A percentile compares a stretch with the other conserved stretches of the same genome.
phyloP scores from a whole-genome alignment of 2,113 vertebrate genomes.

The Peucedramus taeniatus region DNA sequence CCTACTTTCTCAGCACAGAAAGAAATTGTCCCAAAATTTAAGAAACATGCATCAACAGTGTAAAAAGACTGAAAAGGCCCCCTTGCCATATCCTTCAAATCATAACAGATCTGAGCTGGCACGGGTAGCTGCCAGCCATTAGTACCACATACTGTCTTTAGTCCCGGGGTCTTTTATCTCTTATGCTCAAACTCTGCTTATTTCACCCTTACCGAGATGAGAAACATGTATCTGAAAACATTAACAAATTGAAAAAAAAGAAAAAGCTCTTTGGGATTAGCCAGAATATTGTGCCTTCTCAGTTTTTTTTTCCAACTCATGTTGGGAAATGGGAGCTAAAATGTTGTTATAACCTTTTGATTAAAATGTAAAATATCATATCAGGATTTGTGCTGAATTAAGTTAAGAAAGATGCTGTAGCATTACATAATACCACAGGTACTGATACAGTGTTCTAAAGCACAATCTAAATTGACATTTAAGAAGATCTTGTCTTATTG shows the following conservation, averaged over 20 bases:
- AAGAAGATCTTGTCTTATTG: neutral
- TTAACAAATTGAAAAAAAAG: neutral
- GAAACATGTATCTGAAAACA: neutral
- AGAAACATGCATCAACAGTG: neutral
- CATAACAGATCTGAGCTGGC: neutral
- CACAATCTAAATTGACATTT: neutral
- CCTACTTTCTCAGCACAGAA: neutral
- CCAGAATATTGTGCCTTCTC: neutral
- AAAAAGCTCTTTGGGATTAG: neutral
- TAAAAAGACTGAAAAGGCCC: neutral
- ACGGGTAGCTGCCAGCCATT: neutral
- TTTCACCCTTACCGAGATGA: neutral
- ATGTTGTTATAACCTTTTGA: neutral
- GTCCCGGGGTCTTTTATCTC: neutral
- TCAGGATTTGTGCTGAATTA: neutral
- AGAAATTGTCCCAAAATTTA: neutral
- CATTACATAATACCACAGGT: neutral
- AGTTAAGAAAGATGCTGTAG: neutral
- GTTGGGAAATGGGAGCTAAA: neutral
- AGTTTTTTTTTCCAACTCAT: neutral
- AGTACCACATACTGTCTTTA: neutral
- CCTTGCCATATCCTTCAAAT: neutral
- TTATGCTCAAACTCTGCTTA: neutral
- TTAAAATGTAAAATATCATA: neutral
- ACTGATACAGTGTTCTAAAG: neutral